phyloP scores from a whole-genome alignment of 2,888 invertebrate genomes.

The Drosophila robusta region DNA sequence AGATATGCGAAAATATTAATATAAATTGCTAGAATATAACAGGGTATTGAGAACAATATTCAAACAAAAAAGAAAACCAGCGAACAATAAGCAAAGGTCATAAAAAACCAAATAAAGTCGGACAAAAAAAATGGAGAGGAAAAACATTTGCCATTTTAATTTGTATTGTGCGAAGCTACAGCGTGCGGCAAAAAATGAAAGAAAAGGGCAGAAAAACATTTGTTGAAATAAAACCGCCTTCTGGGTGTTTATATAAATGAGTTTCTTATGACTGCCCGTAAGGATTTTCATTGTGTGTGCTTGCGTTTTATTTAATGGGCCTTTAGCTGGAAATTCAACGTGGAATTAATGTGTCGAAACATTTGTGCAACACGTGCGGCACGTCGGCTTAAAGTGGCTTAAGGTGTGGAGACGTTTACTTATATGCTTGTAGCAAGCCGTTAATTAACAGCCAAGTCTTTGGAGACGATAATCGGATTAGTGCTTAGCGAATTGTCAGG shows the following conservation, averaged over 20 bases:
- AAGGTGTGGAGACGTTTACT: constrained; percentile 8
- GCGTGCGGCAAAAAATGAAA: background rate
- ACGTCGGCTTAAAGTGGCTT: constrained; percentile 35
- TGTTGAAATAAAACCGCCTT: constrained; percentile 39
- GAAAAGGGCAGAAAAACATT: constrained; percentile 14
- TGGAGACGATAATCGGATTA: constrained; percentile 29
- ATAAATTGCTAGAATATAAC: background rate
- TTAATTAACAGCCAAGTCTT: constrained; percentile 34
- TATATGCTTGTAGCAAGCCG: constrained; percentile 8
- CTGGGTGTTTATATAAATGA: constrained; percentile 37
- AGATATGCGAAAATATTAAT: background rate
- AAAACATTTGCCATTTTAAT: constrained; percentile 57
- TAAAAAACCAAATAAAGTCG: constrained; percentile 37
- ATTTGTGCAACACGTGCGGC: constrained; percentile 50
- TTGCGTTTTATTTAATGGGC: constrained; percentile 39
- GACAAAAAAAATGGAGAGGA: constrained; percentile 5
- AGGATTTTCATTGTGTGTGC: constrained; percentile 33
- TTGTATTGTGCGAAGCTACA: constrained; percentile 43
- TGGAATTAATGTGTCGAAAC: constrained; percentile 38
- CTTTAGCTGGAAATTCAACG: constrained; percentile 35
- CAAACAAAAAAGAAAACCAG: constrained; percentile 5
- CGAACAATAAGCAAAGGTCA: constrained; percentile 47
- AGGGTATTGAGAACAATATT: constrained; percentile 24
- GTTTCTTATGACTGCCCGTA: constrained; percentile 43
- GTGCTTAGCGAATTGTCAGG: constrained; percentile 3